Evolutionary conservation across 2,888 invertebrate genomes (phyloP).

Genomic region (Tenthredo livida): DNA sequence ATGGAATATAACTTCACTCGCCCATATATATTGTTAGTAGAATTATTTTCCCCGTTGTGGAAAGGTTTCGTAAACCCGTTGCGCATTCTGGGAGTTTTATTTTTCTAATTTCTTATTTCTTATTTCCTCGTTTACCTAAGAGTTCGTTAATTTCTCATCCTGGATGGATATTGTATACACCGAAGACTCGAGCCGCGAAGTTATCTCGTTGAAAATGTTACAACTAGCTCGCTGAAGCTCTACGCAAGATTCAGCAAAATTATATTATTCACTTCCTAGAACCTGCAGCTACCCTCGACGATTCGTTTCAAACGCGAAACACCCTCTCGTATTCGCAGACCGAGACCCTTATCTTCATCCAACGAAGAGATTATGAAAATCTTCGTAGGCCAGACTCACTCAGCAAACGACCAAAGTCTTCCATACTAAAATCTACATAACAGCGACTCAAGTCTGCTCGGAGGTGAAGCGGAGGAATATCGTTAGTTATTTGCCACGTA

Average conservation of each 20-base stretch:
- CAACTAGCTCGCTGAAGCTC: conserved; percentile 21
- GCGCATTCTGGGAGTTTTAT: not conserved
- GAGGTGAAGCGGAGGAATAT: not conserved
- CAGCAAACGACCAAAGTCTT: not conserved
- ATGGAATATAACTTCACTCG: not conserved
- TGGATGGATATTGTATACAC: not conserved
- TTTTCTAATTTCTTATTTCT: conserved; percentile 27
- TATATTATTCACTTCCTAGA: conserved; percentile 35
- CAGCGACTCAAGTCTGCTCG: not conserved
- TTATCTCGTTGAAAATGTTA: conserved; percentile 31
- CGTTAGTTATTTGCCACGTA: conserved; percentile 7
- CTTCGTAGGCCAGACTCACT: not conserved
- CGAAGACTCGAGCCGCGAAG: not conserved
- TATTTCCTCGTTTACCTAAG: not conserved
- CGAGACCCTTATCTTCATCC: not conserved
- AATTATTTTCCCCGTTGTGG: not conserved
- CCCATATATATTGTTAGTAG: not conserved
- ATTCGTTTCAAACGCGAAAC: conserved; percentile 31
- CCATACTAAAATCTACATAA: not conserved
- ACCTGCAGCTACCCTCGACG: conserved; percentile 23
- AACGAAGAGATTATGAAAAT: conserved; percentile 46
- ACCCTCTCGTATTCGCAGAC: conserved; percentile 8
- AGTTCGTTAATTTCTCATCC: not conserved
- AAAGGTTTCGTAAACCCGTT: not conserved
- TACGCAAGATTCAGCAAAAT: conserved; percentile 27